A percentile compares a stretch with the other conserved stretches of the same genome.
Conservation (phyloP, 2,113 vertebrate species). For the Dipodomys spectabilis region DNA sequence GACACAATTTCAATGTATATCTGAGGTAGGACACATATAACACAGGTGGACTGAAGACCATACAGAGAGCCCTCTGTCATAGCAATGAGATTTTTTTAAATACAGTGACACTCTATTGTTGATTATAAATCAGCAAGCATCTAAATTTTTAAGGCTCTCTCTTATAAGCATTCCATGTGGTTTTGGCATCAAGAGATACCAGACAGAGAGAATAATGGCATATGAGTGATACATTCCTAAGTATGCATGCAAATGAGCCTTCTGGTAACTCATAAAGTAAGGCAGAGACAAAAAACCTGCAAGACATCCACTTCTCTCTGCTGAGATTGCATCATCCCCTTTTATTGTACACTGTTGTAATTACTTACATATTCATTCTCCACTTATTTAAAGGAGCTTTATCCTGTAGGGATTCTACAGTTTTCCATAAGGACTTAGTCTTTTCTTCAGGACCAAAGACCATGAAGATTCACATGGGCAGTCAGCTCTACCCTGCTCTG, state of each 20-base stretch:
- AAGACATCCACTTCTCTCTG: conserved; percentile 17
- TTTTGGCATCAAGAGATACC: neutral
- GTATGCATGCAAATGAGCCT: neutral
- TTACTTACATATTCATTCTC: conserved; percentile 17
- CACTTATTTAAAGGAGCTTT: neutral
- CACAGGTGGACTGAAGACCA: neutral
- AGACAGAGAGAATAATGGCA: neutral
- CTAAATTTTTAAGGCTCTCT: conserved; percentile 15
- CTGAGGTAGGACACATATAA: neutral
- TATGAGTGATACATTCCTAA: neutral
- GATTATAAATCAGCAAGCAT: conserved; percentile 3
- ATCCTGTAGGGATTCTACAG: neutral
- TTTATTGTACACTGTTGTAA: neutral
- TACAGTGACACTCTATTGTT: neutral
- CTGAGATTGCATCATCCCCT: neutral
- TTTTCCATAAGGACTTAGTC: neutral
- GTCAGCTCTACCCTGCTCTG: neutral
- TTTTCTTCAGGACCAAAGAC: conserved; percentile 11
- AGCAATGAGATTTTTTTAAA: neutral
- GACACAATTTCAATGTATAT: neutral
- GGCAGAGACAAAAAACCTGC: conserved; percentile 43
- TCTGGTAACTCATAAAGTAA: conserved; percentile 49
- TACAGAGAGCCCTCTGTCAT: neutral
- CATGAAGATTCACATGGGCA: neutral
- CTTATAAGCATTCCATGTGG: conserved; percentile 24